Percentiles rank a stretch among this genome's conserved stretches.
These are phyloP conservation scores for Aleiodes testaceus DNA, from an alignment of 2,888 invertebrate genomes.

Conservation along the genomic window DNA sequence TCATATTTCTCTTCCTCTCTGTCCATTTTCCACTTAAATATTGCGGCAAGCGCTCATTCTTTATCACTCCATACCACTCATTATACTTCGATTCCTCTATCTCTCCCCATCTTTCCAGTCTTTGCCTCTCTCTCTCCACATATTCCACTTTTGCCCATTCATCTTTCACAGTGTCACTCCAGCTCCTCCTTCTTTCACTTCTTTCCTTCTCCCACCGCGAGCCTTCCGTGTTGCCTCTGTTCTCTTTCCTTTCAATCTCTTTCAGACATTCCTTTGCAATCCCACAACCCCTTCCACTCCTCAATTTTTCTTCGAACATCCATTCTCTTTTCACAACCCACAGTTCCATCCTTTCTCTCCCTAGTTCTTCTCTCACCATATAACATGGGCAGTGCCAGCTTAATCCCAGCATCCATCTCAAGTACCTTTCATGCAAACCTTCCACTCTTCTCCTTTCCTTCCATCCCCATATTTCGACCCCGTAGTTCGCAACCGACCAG, in stretches of 20 bases:
- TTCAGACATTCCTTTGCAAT: conserved; percentile 26
- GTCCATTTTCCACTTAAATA: conserved; percentile 4
- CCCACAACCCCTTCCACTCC: background rate
- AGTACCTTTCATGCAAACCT: conserved; percentile 34
- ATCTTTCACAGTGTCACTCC: background rate
- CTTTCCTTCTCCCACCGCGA: background rate
- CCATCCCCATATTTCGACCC: conserved; percentile 48
- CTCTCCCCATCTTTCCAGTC: background rate
- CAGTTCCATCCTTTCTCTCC: conserved; percentile 35
- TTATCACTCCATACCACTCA: background rate
- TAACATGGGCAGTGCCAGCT: conserved; percentile 26
- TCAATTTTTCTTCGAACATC: conserved; percentile 30
- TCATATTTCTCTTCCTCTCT: conserved; percentile 1
- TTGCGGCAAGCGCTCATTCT: background rate
- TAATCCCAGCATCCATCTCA: conserved; percentile 37
- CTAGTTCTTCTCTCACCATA: conserved; percentile 37
- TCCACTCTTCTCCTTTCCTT: conserved; percentile 28
- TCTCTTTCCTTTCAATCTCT: conserved; percentile 14
- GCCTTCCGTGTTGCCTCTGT: conserved; percentile 12
- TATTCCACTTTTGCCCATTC: background rate
- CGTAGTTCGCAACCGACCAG: conserved; percentile 34
- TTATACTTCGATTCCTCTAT: background rate
- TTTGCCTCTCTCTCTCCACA: background rate
- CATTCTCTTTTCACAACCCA: conserved; percentile 35
- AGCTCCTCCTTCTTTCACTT: background rate